Percentiles rank a stretch among this genome's conserved stretches.
phyloP scores from a whole-genome alignment of 2,797 vertebrate species.

The Pangasius larnaudii region DNA sequence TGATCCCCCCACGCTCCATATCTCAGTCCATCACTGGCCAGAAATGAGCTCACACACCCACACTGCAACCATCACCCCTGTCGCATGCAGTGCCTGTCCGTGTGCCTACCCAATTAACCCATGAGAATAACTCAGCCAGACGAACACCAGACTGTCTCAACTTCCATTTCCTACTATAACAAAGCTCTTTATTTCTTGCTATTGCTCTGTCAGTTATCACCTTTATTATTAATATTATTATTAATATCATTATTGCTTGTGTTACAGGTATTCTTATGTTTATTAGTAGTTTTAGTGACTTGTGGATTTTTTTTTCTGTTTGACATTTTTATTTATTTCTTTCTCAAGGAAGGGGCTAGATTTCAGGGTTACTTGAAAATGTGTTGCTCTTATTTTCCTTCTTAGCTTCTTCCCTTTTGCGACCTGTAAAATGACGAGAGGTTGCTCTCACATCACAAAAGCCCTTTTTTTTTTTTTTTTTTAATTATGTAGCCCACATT shows the following conservation, averaged over 20 bases:
- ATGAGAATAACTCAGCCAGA: constrained; percentile 75
- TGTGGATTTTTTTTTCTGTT: constrained; percentile 49
- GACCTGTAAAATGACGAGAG: constrained; percentile 39
- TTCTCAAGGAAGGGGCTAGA: constrained; percentile 55
- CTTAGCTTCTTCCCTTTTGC: constrained; percentile 40
- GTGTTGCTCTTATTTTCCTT: constrained; percentile 42
- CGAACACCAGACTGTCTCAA: constrained; percentile 75
- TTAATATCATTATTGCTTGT: constrained; percentile 72
- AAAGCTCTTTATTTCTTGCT: constrained; percentile 67
- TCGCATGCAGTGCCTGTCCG: constrained; percentile 93
- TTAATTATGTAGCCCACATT: constrained; percentile 11
- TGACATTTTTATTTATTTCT: constrained; percentile 55
- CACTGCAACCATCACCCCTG: constrained; percentile 65
- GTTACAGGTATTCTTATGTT: constrained; percentile 71
- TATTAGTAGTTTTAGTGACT: constrained; percentile 65
- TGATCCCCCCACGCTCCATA: constrained; percentile 89
- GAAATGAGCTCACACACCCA: constrained; percentile 77
- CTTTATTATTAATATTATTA: constrained; percentile 62
- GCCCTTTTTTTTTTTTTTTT: constrained; percentile 20
- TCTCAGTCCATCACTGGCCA: constrained; percentile 93
- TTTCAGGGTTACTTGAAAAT: constrained; percentile 60
- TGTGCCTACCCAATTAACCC: constrained; percentile 86
- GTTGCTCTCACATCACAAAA: constrained; percentile 42
- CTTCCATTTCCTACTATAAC: constrained; percentile 72
- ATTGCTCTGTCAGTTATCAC: constrained; percentile 59